Evolutionary conservation across 2,113 vertebrate species (phyloP).

Genomic region (Chlorodrepanis virens): DNA sequence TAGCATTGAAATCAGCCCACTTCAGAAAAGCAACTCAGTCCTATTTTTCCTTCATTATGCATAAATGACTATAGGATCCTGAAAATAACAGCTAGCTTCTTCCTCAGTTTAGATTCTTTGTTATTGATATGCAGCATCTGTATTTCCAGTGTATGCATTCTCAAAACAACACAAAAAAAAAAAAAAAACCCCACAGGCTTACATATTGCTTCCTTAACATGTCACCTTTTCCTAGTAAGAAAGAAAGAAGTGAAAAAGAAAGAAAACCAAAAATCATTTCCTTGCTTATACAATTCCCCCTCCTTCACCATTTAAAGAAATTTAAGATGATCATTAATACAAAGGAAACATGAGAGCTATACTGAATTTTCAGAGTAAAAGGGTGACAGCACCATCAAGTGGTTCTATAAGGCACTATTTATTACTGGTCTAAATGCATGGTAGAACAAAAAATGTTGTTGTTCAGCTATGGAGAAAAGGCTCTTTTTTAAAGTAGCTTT

Average conservation of each 20-base stretch:
- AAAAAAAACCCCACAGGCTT: background rate
- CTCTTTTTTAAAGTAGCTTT: background rate
- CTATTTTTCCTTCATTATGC: background rate
- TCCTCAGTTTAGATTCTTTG: background rate
- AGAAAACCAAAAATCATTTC: background rate
- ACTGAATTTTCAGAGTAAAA: background rate
- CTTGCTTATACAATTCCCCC: background rate
- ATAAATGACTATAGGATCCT: background rate
- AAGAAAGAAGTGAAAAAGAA: background rate
- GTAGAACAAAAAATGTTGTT: background rate
- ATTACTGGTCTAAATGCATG: background rate
- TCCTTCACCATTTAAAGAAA: background rate
- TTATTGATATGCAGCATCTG: background rate
- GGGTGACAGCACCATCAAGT: constrained; percentile 52
- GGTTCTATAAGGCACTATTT: background rate
- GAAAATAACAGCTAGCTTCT: background rate
- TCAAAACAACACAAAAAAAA: background rate
- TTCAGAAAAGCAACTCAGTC: background rate
- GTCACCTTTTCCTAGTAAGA: background rate
- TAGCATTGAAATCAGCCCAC: background rate
- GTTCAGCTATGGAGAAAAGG: background rate
- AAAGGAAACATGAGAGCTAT: background rate
- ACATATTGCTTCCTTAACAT: background rate
- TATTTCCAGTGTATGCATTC: background rate
- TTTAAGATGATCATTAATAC: background rate